Evolutionary conservation across 2,113 vertebrate genomes (phyloP), one percentile per base, ranked within the genome.

Genomic region (Orientallactaga bullata): DNA sequence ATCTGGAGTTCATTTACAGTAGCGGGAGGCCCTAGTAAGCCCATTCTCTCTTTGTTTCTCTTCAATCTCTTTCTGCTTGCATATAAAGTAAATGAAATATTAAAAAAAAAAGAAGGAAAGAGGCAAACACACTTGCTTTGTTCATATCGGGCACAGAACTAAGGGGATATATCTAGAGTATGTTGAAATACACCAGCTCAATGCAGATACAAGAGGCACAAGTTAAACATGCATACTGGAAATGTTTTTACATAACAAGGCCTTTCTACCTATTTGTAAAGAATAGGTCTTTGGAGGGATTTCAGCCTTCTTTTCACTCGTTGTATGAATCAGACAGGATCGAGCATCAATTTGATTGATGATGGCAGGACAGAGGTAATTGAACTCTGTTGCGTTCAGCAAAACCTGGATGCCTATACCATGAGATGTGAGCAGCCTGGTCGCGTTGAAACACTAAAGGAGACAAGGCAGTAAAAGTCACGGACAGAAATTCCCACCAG

Each of bases 341-440:
- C 98, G 98, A 28, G 97, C 96, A 69, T 99, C 99, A 0, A 99
- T 99, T 97, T 99, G 99, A 96, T 98, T 98, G 96, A 99, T 98
- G 66, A 99, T 99, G 71, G 99, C 99, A 71, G 99, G 99, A 73
- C 99, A 99, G 71, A 99, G 98, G 93, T 98, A 99, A 97, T 98
- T 98, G 94, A 99, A 99, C 97, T 99, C 99, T 0, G 90, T 74
- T 39, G 98, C 94, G 84, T 98, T 98, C 94, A 99, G 85, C 4
- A 94, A 91, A 1, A 79, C 96, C 3, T 98, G 99, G 96, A 97
- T 97, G 61, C 97, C 97, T 98, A 99, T 99, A 85, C 99, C 99
- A 84, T 99, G 99, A 0, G 98, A 98, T 17, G 95, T 97, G 88
- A 99, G 98, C 92, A 99, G 96, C 94, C 95, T 98, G 85, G 99